A percentile compares a stretch with the other conserved stretches of the same genome.
These are phyloP conservation scores for Umimayanthus kanabou DNA, from an alignment of 92 coral and sea anemone genomes.

Conservation along the genomic window DNA sequence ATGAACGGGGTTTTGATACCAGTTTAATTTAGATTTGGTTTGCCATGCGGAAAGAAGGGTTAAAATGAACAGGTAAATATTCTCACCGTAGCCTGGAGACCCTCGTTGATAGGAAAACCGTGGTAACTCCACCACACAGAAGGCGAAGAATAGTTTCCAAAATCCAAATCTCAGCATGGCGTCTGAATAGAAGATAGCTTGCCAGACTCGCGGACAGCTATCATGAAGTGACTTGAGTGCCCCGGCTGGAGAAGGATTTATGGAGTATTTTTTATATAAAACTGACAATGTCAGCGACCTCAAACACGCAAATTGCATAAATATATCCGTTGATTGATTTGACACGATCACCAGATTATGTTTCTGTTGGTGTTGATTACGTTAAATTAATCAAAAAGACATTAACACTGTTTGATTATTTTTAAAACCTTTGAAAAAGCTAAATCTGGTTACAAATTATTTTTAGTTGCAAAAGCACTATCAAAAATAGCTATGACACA, in stretches of 20 bases:
- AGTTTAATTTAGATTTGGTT: neutral
- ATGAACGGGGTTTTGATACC: neutral
- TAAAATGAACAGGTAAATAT: neutral
- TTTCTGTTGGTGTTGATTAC: neutral
- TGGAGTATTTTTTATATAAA: neutral
- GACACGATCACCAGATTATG: neutral
- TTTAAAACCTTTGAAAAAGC: no score
- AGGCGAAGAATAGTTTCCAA: slow-evolving; percentile 15
- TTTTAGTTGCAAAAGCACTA: neutral
- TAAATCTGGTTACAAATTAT: no score
- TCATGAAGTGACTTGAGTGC: neutral
- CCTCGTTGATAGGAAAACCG: neutral
- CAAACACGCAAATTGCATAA: slow-evolving; percentile 2
- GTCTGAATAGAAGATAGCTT: neutral
- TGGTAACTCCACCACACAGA: slow-evolving; percentile 7
- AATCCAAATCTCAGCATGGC: neutral
- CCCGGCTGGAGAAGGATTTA: neutral
- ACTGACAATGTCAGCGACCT: neutral
- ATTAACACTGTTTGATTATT: neutral
- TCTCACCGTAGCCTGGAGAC: slow-evolving; percentile 33
- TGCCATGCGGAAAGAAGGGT: neutral
- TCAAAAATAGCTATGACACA: neutral
- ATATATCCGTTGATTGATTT: neutral
- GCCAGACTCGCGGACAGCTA: neutral
- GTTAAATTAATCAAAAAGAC: no score